Conservation (phyloP, 2,113 vertebrate genomes). For the Mesoclemmys tuberculata region DNA sequence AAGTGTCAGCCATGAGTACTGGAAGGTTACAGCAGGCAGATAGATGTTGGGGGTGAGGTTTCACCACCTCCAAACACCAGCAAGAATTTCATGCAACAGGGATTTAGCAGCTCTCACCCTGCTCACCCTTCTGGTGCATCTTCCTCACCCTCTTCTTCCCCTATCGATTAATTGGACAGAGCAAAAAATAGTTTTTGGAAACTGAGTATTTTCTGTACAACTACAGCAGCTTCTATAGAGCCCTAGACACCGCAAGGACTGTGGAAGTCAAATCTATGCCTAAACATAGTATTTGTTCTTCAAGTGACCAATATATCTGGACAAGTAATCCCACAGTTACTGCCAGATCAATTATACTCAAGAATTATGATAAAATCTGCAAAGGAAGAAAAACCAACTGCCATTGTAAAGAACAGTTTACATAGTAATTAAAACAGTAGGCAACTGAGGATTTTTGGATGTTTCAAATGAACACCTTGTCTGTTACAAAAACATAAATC, state of each 20-base stretch:
- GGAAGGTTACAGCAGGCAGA: not conserved
- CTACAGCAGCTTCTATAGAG: not conserved
- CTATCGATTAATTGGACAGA: not conserved
- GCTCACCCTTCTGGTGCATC: not conserved
- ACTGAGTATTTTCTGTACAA: not conserved
- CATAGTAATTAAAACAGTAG: not conserved
- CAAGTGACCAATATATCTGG: not conserved
- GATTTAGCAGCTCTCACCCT: not conserved
- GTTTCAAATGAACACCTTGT: not conserved
- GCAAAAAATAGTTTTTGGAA: not conserved
- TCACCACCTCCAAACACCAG: not conserved
- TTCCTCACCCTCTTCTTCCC: not conserved
- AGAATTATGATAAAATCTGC: not conserved
- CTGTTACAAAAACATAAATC: not conserved
- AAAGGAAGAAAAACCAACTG: not conserved
- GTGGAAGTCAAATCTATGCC: not conserved
- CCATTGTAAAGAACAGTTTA: not conserved
- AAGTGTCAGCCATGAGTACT: not conserved
- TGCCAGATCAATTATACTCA: not conserved
- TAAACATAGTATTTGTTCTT: not conserved
- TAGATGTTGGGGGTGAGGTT: not conserved
- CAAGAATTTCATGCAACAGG: not conserved
- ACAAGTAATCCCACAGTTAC: accelerated
- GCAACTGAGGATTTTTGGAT: not conserved
- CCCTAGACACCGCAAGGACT: accelerated